These are phyloP conservation scores for Oncorhynchus nerka DNA, from an alignment of 2,113 vertebrate genomes.

Conservation along the genomic window DNA sequence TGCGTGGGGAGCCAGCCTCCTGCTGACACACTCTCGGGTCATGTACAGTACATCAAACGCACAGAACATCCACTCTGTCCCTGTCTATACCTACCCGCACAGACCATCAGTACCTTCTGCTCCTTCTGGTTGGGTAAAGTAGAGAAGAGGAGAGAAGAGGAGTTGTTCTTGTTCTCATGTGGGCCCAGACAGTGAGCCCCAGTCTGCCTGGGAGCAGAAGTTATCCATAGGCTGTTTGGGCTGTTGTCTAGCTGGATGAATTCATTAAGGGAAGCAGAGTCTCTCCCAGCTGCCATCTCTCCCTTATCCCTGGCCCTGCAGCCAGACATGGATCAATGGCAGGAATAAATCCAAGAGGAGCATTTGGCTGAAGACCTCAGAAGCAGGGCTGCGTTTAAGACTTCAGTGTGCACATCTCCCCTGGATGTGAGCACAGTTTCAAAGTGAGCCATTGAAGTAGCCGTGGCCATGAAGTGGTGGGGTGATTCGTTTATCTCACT, in stretches of 20 bases:
- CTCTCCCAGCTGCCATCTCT: conserved; percentile 74
- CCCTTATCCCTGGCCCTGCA: conserved; percentile 59
- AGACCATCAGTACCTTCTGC: background rate
- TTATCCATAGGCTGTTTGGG: conserved; percentile 75
- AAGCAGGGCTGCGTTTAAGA: conserved; percentile 73
- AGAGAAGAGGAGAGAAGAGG: background rate
- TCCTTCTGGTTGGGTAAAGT: background rate
- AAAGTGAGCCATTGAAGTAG: conserved; percentile 58
- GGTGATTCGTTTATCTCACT: conserved; percentile 58
- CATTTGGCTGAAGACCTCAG: conserved; percentile 77
- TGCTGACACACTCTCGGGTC: conserved; percentile 40
- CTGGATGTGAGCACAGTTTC: conserved; percentile 59
- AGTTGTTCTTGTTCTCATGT: conserved; percentile 27
- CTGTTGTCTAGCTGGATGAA: conserved; percentile 70
- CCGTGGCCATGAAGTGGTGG: conserved; percentile 40
- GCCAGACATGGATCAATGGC: conserved; percentile 79
- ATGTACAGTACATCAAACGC: conserved; percentile 41
- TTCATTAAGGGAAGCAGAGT: conserved; percentile 73
- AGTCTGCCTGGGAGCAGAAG: conserved; percentile 58
- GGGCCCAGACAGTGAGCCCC: conserved; percentile 52
- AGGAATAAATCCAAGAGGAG: conserved; percentile 78
- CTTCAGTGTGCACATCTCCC: conserved; percentile 65
- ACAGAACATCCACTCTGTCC: conserved; percentile 21
- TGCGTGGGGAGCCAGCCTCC: conserved; percentile 19
- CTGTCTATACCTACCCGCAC: conserved; percentile 34